Evolutionary conservation across 2,113 vertebrate species (phyloP).

Genomic region (Calonectris borealis): DNA sequence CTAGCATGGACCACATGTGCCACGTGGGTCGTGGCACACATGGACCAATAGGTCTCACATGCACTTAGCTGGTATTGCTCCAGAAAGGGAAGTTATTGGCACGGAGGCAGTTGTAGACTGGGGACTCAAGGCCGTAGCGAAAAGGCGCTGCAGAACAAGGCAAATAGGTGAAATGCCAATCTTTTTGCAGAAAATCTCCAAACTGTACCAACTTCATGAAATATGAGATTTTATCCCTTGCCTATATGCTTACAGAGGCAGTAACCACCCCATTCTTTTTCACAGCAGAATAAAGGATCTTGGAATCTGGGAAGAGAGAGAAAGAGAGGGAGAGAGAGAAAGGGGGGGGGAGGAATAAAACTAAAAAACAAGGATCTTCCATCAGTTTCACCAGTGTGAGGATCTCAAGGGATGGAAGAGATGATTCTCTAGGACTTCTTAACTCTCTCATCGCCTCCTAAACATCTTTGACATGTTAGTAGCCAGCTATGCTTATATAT

Average conservation of each 20-base stretch:
- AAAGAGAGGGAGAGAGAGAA: neutral
- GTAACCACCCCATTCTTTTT: neutral
- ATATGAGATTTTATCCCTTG: neutral
- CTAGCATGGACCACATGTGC: neutral
- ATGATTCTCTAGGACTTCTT: neutral
- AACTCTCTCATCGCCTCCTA: neutral
- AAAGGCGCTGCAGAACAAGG: neutral
- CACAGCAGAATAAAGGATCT: neutral
- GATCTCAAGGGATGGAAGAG: neutral
- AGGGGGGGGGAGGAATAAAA: fast-evolving
- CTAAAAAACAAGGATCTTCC: neutral
- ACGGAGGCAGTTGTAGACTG: neutral
- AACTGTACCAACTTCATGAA: neutral
- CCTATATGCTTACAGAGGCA: neutral
- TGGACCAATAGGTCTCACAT: neutral
- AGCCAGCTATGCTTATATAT: neutral
- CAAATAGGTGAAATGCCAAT: neutral
- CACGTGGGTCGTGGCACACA: neutral
- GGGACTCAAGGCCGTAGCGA: neutral
- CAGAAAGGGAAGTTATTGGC: neutral
- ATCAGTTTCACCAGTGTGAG: neutral
- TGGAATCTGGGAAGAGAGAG: neutral
- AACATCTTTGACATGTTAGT: neutral
- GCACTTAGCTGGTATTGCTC: neutral
- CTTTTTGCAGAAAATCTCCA: neutral